Evolutionary conservation across 2,888 invertebrate genomes (phyloP), one percentile per base, ranked within the genome.

Genomic region (Ramazzottius varieornatus): DNA sequence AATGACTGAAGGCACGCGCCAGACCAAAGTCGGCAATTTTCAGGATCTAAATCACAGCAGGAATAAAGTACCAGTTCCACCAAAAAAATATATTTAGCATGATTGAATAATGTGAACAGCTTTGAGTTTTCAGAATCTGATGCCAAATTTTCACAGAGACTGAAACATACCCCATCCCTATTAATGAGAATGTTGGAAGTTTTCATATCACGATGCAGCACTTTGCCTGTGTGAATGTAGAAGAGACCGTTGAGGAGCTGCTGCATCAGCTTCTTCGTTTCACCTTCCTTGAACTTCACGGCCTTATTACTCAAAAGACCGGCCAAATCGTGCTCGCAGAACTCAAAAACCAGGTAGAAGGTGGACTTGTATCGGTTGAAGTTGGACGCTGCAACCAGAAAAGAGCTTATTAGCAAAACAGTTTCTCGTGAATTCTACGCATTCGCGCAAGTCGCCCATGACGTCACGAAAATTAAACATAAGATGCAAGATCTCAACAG

Each of bases 21-120:
- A 98, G 78, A 66, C 98, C 98, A 77, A 98, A 98, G 78, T 98
- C 98, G 1, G 98, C 96, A 67, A 98, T 76, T 77, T 96, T 98
- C 0, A 98, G 76, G 1, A 54, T 54, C 54, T 54, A n/a, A n/a
- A n/a, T n/a, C n/a, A n/a, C n/a, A n/a, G n/a, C n/a, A n/a, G 54
- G 4, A 72, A 70, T 2, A 76, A 54, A 29, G 13, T 29, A 40
- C 13, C 54, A 13, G 29, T n/a, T 54, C 54, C 8, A 54, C 24
- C 29, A 54, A 40, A 40, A 8, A 40, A 8, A 40, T 20, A 40
- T 20, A 20, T 40, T 40, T 40, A 8, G 8, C 20, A 20, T 40
- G 40, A 40, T 8, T 13, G 20, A 13, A 40, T 8, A 40, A 20
- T n/a, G 32, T 32, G 64, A 64, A 1, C 4, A 2, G 32, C 32